phyloP scores from a whole-genome alignment of 2,113 vertebrate species.

The Xiphophorus hellerii region DNA sequence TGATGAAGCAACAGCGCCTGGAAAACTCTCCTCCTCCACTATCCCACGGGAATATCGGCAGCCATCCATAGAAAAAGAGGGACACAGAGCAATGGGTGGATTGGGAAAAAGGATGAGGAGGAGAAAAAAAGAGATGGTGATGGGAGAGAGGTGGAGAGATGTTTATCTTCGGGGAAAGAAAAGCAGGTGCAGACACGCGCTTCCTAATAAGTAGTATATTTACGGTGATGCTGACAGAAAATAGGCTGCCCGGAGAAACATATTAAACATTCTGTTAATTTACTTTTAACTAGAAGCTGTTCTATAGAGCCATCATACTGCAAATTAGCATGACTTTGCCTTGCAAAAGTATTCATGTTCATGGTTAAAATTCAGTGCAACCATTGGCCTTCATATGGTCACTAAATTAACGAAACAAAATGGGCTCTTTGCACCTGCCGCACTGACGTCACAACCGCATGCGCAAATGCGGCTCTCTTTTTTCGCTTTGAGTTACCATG shows the following conservation, averaged over 20 bases:
- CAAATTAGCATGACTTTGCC: too few relatives aligned
- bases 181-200: conserved; percentile 24
- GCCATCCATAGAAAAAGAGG: conserved; percentile 69
- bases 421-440: too few relatives aligned
- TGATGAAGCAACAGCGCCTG: conserved; percentile 79
- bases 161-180: conserved; percentile 49
- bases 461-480: too few relatives aligned
- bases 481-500: too few relatives aligned
- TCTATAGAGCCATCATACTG: too few relatives aligned
- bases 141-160: conserved; percentile 40
- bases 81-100: conserved; percentile 44
- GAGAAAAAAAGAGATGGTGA: conserved; percentile 10
- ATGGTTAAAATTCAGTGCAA: too few relatives aligned
- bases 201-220: conserved; percentile 12
- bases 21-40: conserved; percentile 76
- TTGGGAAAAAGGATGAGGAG: conserved; percentile 34
- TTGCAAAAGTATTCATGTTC: too few relatives aligned
- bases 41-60: conserved; percentile 84
- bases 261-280: too few relatives aligned
- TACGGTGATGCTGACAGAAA: conserved; percentile 15
- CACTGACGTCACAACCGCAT: too few relatives aligned
- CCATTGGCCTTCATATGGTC: too few relatives aligned
- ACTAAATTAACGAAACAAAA: too few relatives aligned
- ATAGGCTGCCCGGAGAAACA: background rate
- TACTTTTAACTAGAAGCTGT: too few relatives aligned